Evolutionary conservation across 2,113 vertebrate genomes (phyloP).

Genomic region (Xiphias gladius): DNA sequence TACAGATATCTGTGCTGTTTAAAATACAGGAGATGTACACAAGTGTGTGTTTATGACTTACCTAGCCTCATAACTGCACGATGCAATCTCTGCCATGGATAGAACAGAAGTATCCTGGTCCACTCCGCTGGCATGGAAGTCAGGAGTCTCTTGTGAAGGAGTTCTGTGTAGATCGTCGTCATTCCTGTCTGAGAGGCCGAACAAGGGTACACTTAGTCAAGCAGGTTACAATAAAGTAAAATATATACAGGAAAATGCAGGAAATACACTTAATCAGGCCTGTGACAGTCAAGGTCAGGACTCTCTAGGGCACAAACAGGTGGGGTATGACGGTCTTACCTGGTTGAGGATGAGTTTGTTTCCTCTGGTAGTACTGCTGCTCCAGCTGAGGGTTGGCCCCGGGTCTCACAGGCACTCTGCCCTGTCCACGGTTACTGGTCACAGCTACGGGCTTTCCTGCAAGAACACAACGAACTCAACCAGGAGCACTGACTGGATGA

Average conservation of each 20-base stretch:
- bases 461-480: constrained; percentile 12
- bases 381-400: constrained; percentile 92
- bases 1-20: neutral
- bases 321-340: constrained; percentile 78
- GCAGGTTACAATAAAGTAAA: constrained; percentile 1
- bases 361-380: constrained; percentile 93
- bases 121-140: constrained; percentile 82
- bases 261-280: neutral
- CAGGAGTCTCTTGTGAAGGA: constrained; percentile 82
- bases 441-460: constrained; percentile 96
- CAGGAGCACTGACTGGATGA: neutral
- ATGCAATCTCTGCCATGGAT: constrained; percentile 98
- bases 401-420: constrained; percentile 85
- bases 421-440: constrained; percentile 94
- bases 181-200: constrained; percentile 66
- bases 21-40: neutral
- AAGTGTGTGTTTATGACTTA: constrained; percentile 60
- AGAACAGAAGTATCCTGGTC: constrained; percentile 83
- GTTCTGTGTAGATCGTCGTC: constrained; percentile 81
- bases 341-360: constrained; percentile 64
- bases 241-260: neutral
- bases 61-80: constrained; percentile 99
- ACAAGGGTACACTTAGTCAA: neutral
- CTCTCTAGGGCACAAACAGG: neutral
- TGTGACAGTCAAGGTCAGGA: neutral